Evolutionary conservation across 2,888 invertebrate genomes (phyloP).

Genomic region (Caenorhabditis afra): DNA sequence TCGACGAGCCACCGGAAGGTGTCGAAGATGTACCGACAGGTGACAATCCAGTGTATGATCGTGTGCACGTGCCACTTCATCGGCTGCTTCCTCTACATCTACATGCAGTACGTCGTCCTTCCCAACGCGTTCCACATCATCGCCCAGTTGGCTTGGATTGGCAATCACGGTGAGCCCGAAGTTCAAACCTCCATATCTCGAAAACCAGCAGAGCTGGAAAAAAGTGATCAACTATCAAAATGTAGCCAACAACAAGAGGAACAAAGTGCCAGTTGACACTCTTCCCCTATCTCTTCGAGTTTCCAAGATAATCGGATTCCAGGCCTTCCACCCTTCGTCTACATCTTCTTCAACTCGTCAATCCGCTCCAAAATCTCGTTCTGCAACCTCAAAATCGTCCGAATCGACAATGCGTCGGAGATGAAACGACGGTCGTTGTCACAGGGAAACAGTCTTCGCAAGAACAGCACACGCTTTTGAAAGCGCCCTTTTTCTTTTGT

Average conservation of each 20-base stretch:
- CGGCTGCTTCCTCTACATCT: slow-evolving; percentile 57
- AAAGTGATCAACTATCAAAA: too few relatives aligned
- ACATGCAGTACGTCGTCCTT: slow-evolving; percentile 41
- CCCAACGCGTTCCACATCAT: slow-evolving; percentile 35
- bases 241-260: too few relatives aligned
- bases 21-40: slow-evolving; percentile 33
- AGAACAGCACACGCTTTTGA: neutral
- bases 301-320: too few relatives aligned
- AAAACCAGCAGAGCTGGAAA: too few relatives aligned
- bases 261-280: too few relatives aligned
- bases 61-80: slow-evolving; percentile 49
- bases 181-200: neutral
- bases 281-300: too few relatives aligned
- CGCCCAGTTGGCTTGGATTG: slow-evolving; percentile 54
- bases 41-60: slow-evolving; percentile 22
- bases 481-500: neutral
- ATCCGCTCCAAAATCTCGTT: slow-evolving; percentile 27
- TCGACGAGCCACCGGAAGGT: slow-evolving; percentile 22
- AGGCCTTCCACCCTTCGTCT: slow-evolving; percentile 34
- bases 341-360: slow-evolving; percentile 21
- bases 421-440: neutral
- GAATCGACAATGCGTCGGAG: neutral
- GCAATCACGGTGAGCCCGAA: slow-evolving; percentile 41
- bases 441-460: neutral
- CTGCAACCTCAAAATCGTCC: slow-evolving; percentile 8